Conservation (phyloP, 2,797 vertebrate genomes). For the Falco cherrug region DNA sequence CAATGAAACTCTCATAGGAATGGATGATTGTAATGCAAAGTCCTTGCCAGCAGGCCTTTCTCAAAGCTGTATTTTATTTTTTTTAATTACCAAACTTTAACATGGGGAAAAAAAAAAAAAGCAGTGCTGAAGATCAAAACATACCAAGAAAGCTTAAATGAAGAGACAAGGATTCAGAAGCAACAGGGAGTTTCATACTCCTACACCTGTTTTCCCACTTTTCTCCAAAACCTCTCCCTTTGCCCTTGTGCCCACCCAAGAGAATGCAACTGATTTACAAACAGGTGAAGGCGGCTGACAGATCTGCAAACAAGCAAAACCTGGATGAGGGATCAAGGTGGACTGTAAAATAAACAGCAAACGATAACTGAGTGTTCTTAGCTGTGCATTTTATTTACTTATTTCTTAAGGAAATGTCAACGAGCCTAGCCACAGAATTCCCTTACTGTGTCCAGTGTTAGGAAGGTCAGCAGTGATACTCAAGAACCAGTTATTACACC, state of each 20-base stretch:
- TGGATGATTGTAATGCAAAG: neutral
- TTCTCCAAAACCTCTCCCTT: neutral
- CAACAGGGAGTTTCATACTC: neutral
- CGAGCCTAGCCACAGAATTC: neutral
- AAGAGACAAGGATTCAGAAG: neutral
- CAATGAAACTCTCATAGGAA: neutral
- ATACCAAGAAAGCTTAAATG: neutral
- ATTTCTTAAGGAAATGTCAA: neutral
- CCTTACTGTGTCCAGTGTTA: neutral
- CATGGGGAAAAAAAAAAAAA: too few species aligned
- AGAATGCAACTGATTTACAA: neutral
- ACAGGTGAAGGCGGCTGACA: neutral
- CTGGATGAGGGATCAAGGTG: neutral
- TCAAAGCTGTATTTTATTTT: neutral
- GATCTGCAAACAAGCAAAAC: neutral
- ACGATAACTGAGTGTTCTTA: neutral
- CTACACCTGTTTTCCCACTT: neutral
- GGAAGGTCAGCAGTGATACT: neutral
- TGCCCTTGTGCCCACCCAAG: neutral
- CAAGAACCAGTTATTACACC: neutral
- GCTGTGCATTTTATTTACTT: neutral
- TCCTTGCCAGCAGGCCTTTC: neutral
- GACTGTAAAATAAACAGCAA: neutral
- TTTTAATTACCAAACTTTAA: neutral
- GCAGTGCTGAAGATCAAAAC: neutral